A percentile compares a stretch with the other conserved stretches of the same genome.
Conservation (phyloP, 2,888 invertebrate genomes). For the Clitarchus hookeri region DNA sequence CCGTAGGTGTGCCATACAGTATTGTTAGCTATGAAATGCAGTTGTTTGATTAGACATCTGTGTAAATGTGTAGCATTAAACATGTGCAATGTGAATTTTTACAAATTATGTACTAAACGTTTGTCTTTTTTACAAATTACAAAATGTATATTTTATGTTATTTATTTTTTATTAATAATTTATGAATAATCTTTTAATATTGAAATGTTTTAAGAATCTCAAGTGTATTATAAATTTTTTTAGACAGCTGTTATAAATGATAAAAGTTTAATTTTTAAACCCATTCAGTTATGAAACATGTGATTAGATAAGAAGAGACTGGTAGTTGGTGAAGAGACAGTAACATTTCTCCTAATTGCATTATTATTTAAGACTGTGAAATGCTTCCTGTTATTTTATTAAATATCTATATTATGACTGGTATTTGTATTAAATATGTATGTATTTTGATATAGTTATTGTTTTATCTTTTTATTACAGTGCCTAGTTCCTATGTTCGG, state of each 20-base stretch:
- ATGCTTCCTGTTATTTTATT: slow-evolving; percentile 8
- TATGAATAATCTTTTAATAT: neutral
- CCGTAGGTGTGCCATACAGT: neutral
- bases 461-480: neutral
- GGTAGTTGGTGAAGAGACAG: neutral
- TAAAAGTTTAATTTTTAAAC: neutral
- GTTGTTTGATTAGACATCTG: neutral
- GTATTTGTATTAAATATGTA: neutral
- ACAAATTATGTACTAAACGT: neutral
- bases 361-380: slow-evolving; percentile 14
- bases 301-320: neutral
- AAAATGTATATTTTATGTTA: no score
- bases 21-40: neutral
- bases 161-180: neutral
- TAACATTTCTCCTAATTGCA: neutral
- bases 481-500: neutral
- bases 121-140: neutral
- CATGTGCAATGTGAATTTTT: neutral
- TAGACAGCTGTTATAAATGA: neutral
- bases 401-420: neutral
- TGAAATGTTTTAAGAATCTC: neutral
- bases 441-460: slow-evolving; percentile 8
- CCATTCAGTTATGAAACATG: neutral
- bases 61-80: neutral
- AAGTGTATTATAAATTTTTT: neutral